phyloP scores from a whole-genome alignment of 2,797 vertebrate species.

The Sciaenops ocellatus region DNA sequence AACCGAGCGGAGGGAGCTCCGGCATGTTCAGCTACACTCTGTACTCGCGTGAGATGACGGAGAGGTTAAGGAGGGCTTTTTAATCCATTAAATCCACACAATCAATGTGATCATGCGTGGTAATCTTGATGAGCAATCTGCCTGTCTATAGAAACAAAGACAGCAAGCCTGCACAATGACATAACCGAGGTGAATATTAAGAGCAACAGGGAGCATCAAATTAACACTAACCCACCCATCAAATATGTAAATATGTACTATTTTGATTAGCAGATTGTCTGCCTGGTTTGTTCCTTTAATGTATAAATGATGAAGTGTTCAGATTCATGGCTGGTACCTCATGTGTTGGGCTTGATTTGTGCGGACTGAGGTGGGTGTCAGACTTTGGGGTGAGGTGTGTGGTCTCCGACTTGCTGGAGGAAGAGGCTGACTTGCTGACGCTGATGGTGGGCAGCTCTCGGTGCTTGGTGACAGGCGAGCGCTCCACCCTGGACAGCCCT shows the following conservation, averaged over 20 bases:
- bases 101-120: constrained; percentile 54
- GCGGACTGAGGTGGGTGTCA: constrained; percentile 89
- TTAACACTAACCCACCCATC: neutral
- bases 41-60: constrained; percentile 50
- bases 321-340: constrained; percentile 85
- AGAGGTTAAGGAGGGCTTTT: constrained; percentile 65
- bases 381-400: constrained; percentile 86
- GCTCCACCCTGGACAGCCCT: constrained; percentile 78
- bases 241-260: neutral
- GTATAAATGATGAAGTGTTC: too few species aligned
- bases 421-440: constrained; percentile 86
- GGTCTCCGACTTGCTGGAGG: constrained; percentile 92
- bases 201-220: neutral
- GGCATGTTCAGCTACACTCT: constrained; percentile 30
- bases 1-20: constrained; percentile 19
- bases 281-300: neutral
- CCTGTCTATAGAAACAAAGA: constrained; percentile 35
- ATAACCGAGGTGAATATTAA: neutral
- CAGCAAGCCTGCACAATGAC: constrained; percentile 6
- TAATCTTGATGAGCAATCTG: constrained; percentile 72
- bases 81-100: constrained; percentile 77
- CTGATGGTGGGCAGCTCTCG: constrained; percentile 83
- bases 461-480: constrained; percentile 81
- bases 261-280: neutral
- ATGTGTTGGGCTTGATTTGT: constrained; percentile 93